Evolutionary conservation across 1,140 invertebrate genomes (phyloP).

Genomic region (Ladona fulva): DNA sequence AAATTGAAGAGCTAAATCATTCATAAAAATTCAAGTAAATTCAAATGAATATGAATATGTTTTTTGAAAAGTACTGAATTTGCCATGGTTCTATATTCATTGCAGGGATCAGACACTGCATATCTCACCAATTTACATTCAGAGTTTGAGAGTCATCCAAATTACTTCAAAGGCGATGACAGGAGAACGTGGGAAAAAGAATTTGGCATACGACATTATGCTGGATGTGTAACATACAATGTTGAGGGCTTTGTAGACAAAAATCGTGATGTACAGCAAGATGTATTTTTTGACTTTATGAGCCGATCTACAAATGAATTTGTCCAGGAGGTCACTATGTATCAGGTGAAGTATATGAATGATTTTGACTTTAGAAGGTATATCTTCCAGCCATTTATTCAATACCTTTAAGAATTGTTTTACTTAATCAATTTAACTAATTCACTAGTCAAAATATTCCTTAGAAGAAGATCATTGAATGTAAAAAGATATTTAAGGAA

Average conservation of each 20-base stretch:
- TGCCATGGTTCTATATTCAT: not conserved
- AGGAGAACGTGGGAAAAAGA: constrained; percentile 83
- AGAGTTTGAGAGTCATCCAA: constrained; percentile 77
- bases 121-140: constrained; percentile 83
- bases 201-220: constrained; percentile 90
- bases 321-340: constrained; percentile 77
- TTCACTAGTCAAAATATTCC: too few relatives aligned
- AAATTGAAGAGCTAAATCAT: too few relatives aligned
- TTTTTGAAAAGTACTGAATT: too few relatives aligned
- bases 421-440: too few relatives aligned
- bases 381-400: too few relatives aligned
- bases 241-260: constrained; percentile 95
- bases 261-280: constrained; percentile 90
- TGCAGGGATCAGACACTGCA: constrained; percentile 70
- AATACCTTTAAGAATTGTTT: too few relatives aligned
- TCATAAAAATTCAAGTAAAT: too few relatives aligned
- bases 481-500: too few relatives aligned
- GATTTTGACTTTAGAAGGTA: constrained; percentile 15
- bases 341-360: constrained; percentile 46
- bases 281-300: constrained; percentile 90
- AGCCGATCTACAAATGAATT: constrained; percentile 77
- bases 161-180: constrained; percentile 81
- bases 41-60: too few relatives aligned
- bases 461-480: too few relatives aligned
- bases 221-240: constrained; percentile 85